These are phyloP conservation scores for Cantharis nigra DNA, from an alignment of 2,888 invertebrate species.

Conservation along the genomic window DNA sequence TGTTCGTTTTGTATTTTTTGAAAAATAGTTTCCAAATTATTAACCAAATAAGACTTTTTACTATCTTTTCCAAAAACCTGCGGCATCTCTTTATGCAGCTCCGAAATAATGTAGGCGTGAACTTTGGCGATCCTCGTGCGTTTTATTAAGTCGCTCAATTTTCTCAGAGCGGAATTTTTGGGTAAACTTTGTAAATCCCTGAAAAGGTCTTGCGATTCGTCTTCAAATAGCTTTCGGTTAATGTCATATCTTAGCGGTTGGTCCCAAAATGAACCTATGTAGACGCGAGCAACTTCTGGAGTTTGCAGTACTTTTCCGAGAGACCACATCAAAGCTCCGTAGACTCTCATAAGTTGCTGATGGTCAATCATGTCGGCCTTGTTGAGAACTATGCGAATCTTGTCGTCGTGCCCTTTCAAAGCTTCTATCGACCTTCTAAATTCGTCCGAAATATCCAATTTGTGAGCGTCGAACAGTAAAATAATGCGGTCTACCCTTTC, in stretches of 20 bases:
- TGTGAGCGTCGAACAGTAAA: slow-evolving; percentile 97
- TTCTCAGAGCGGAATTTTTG: slow-evolving; percentile 92
- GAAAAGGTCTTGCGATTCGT: slow-evolving; percentile 94
- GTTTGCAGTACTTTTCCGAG: slow-evolving; percentile 97
- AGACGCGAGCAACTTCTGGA: slow-evolving; percentile 98
- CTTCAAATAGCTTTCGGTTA: slow-evolving; percentile 90
- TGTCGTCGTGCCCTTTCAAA: slow-evolving; percentile 92
- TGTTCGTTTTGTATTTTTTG: slow-evolving; percentile 88
- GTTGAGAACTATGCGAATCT: slow-evolving; percentile 96
- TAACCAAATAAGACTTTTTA: slow-evolving; percentile 96
- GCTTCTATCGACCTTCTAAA: slow-evolving; percentile 97
- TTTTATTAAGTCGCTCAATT: slow-evolving; percentile 97
- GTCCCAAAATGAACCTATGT: slow-evolving; percentile 99
- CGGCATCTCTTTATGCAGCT: slow-evolving; percentile 94
- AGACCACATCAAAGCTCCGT: slow-evolving; percentile 99
- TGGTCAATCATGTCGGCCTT: slow-evolving; percentile 99
- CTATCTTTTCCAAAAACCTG: slow-evolving; percentile 93
- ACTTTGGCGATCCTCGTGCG: slow-evolving; percentile 95
- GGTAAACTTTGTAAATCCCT: slow-evolving; percentile 93
- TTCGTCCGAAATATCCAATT: slow-evolving; percentile 98
- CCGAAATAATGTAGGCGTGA: slow-evolving; percentile 95
- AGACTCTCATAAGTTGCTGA: slow-evolving; percentile 97
- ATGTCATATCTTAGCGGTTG: slow-evolving; percentile 92
- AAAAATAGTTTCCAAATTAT: slow-evolving; percentile 86
- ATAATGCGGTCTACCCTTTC: slow-evolving; percentile 98